These are phyloP conservation scores for Cebidichthys violaceus DNA, from an alignment of 2,113 vertebrate genomes.

Conservation along the genomic window DNA sequence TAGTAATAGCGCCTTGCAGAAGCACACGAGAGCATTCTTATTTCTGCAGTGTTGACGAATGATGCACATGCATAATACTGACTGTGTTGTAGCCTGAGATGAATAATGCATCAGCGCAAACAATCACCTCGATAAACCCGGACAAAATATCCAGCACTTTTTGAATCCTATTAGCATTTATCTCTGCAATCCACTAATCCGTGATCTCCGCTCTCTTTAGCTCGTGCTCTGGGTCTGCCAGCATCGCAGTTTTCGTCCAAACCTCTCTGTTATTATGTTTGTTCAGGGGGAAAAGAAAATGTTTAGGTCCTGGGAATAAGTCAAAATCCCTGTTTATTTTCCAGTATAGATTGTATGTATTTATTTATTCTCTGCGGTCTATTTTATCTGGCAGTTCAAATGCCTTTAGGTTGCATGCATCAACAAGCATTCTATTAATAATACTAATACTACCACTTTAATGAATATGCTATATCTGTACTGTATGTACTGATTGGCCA, in stretches of 20 bases:
- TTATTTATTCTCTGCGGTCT: not conserved
- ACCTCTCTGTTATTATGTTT: slow-evolving; percentile 2
- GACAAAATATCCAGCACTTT: slow-evolving; percentile 13
- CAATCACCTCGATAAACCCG: slow-evolving; percentile 28
- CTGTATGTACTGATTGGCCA: not conserved
- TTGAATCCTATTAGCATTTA: slow-evolving; percentile 46
- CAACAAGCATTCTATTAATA: slow-evolving; percentile 17
- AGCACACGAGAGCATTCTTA: not conserved
- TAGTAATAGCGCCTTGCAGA: not conserved
- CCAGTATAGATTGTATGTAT: not conserved
- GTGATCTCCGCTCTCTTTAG: slow-evolving; percentile 26
- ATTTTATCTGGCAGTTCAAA: slow-evolving; percentile 1
- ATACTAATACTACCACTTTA: not conserved
- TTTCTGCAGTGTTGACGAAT: not conserved
- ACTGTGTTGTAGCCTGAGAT: not conserved
- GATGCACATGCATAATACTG: slow-evolving; percentile 5
- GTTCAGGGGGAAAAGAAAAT: not conserved
- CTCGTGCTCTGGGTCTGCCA: not conserved
- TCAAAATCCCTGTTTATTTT: slow-evolving; percentile 18
- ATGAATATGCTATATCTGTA: not conserved
- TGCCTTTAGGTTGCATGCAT: slow-evolving; percentile 5
- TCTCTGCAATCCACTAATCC: slow-evolving; percentile 25
- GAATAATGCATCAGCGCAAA: slow-evolving; percentile 53
- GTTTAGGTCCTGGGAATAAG: not conserved
- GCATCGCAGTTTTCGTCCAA: not conserved